These are phyloP conservation scores for Dicentrarchus labrax DNA, from an alignment of 2,113 vertebrate species.

Conservation along the genomic window DNA sequence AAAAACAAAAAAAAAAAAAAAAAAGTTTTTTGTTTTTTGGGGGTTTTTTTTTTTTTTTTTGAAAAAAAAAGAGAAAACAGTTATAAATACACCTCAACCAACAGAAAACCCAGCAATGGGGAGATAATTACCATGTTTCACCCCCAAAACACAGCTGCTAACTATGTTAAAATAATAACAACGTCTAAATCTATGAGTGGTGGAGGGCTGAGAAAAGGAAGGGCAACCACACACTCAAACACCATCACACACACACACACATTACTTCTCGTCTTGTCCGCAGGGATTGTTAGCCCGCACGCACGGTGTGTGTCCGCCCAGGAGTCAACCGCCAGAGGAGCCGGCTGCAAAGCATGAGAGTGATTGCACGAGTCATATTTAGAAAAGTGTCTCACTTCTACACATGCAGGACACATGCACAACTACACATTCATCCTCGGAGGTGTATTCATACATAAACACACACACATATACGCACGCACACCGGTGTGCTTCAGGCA, in stretches of 20 bases:
- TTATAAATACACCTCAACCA: slow-evolving; percentile 79
- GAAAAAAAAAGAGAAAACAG: no score
- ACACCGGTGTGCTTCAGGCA: slow-evolving; percentile 51
- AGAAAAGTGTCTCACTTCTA: slow-evolving; percentile 66
- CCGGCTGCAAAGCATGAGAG: slow-evolving; percentile 64
- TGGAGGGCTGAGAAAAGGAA: slow-evolving; percentile 70
- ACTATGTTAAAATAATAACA: slow-evolving; percentile 82
- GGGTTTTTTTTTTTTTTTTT: no score
- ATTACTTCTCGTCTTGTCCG: slow-evolving; percentile 42
- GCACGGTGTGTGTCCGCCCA: slow-evolving; percentile 77
- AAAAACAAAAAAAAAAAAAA: no score
- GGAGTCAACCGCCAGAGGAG: slow-evolving; percentile 64
- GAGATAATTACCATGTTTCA: slow-evolving; percentile 70
- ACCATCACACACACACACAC: slow-evolving; percentile 51
- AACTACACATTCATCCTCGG: slow-evolving; percentile 48
- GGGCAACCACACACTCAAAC: slow-evolving; percentile 60
- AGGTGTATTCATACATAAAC: slow-evolving; percentile 48
- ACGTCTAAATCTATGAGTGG: slow-evolving; percentile 81
- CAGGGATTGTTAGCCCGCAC: slow-evolving; percentile 80
- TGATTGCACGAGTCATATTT: slow-evolving; percentile 78
- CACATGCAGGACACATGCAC: slow-evolving; percentile 30
- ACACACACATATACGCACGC: slow-evolving; percentile 24
- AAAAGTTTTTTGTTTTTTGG: no score
- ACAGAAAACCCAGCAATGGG: slow-evolving; percentile 69
- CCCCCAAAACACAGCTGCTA: slow-evolving; percentile 81